These are phyloP conservation scores for Rotaria magnacalcarata DNA, from an alignment of 2,888 invertebrate genomes.

Conservation along the genomic window DNA sequence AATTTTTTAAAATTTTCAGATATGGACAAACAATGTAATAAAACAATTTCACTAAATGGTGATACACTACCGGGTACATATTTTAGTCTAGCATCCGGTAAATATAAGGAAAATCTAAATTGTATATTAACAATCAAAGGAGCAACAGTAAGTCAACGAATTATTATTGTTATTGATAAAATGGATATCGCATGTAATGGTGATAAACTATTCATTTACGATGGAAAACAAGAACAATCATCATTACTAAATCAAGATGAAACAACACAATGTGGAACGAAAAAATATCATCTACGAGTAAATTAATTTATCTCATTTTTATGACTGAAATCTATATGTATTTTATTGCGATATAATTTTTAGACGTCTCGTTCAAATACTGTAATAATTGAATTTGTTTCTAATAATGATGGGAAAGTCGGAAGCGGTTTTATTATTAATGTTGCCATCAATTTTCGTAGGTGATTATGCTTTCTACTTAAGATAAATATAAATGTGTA, in stretches of 20 bases:
- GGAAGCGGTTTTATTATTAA: neutral
- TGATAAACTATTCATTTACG: conserved; percentile 16
- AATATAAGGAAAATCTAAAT: neutral
- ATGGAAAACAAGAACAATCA: neutral
- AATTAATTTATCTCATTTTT: neutral
- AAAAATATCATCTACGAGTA: neutral
- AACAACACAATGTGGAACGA: neutral
- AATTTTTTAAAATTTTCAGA: neutral
- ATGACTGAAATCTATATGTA: too few relatives aligned
- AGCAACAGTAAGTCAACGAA: neutral
- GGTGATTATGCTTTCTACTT: neutral
- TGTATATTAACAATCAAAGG: conserved; percentile 20
- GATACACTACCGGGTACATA: neutral
- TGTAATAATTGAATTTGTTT: neutral
- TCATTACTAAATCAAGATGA: neutral
- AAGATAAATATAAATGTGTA: too few relatives aligned
- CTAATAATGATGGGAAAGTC: neutral
- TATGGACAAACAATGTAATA: neutral
- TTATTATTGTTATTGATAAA: conserved; percentile 16
- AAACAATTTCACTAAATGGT: neutral
- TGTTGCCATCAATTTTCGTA: conserved; percentile 1
- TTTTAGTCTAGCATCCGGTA: neutral
- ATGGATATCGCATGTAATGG: conserved; percentile 12
- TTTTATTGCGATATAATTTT: neutral
- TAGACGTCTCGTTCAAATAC: neutral